These are phyloP conservation scores for Falco punctatus DNA, from an alignment of 2,113 vertebrate species.

Conservation along the genomic window DNA sequence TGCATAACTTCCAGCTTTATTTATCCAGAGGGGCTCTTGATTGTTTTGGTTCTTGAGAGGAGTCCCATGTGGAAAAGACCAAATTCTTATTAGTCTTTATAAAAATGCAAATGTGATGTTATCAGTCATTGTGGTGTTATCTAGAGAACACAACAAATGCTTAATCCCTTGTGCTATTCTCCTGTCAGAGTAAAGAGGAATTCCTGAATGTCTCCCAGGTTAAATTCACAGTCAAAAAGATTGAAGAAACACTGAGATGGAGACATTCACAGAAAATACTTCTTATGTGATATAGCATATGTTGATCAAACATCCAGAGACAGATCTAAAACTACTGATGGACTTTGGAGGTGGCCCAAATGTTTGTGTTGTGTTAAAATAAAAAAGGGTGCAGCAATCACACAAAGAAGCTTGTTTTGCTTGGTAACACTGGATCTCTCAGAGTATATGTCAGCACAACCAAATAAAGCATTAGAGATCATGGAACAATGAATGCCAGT, in stretches of 20 bases:
- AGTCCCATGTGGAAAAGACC: not conserved
- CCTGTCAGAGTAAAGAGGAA: not conserved
- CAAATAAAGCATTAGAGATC: not conserved
- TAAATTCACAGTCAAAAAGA: not conserved
- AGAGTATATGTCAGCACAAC: not conserved
- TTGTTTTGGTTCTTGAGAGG: not conserved
- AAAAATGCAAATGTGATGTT: not conserved
- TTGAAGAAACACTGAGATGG: not conserved
- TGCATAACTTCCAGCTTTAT: not conserved
- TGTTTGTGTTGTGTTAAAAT: not conserved
- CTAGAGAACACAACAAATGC: not conserved
- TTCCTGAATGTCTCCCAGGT: not conserved
- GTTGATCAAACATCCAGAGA: not conserved
- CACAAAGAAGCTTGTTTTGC: not conserved
- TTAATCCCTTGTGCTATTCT: not conserved
- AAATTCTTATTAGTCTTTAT: not conserved
- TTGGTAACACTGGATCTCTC: not conserved
- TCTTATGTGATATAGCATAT: not conserved
- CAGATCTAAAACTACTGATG: not conserved
- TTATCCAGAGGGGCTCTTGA: not conserved
- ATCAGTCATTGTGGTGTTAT: not conserved
- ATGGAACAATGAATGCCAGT: not conserved
- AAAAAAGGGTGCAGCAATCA: not conserved
- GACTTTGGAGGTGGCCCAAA: not conserved
- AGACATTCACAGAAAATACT: not conserved